These are phyloP conservation scores for human DNA, from an alignment of 2,113 vertebrate genomes.

Conservation along the genomic window DNA sequence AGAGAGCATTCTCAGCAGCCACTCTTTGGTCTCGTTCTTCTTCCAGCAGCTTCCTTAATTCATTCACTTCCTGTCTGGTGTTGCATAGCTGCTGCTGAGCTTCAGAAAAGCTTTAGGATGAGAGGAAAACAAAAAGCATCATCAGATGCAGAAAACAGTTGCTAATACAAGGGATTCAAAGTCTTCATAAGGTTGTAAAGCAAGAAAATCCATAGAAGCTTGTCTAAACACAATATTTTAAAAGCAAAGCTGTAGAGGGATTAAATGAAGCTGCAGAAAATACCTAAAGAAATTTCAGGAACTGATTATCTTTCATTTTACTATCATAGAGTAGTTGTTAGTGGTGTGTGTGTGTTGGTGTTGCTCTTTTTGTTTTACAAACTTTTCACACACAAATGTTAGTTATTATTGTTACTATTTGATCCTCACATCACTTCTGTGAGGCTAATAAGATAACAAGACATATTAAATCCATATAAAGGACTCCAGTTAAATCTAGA, in stretches of 20 bases:
- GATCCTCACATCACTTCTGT: neutral
- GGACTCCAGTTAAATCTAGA: neutral
- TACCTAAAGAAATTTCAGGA: neutral
- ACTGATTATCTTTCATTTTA: neutral
- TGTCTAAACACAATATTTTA: neutral
- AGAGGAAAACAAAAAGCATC: conserved; percentile 33
- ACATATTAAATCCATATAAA: neutral
- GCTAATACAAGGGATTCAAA: neutral
- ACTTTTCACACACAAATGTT: neutral
- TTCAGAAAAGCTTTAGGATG: conserved; percentile 86
- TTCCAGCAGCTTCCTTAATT: conserved; percentile 89
- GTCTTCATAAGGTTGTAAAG: neutral
- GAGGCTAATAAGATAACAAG: neutral
- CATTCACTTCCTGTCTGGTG: conserved; percentile 80
- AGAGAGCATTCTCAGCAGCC: conserved; percentile 79
- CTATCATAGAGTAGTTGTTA: too few relatives aligned
- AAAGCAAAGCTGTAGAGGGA: neutral
- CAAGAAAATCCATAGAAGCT: neutral
- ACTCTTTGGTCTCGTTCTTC: conserved; percentile 87
- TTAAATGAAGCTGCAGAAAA: neutral
- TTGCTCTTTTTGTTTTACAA: neutral
- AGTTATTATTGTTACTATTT: neutral
- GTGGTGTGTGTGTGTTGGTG: neutral
- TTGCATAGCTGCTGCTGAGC: conserved; percentile 83
- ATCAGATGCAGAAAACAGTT: neutral